These are phyloP conservation scores for Bufotes viridis DNA, from an alignment of 2,797 vertebrate species.

Conservation along the genomic window DNA sequence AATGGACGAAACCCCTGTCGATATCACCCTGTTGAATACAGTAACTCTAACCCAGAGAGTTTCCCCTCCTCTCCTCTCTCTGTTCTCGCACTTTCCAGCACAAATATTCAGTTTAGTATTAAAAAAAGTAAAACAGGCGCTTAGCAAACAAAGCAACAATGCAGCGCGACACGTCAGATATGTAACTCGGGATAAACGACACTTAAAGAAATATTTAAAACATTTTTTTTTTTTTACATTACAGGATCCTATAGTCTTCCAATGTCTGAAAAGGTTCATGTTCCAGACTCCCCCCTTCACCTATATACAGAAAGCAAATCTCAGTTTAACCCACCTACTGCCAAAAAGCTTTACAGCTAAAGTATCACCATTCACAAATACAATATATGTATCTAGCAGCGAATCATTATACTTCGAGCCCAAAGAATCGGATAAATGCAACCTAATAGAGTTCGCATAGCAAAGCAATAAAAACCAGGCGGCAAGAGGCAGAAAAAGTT, in stretches of 20 bases:
- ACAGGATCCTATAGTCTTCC: background rate
- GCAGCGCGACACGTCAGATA: too few species aligned
- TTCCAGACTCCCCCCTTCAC: constrained; percentile 1
- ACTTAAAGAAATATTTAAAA: background rate
- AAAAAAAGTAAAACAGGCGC: background rate
- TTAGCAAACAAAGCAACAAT: background rate
- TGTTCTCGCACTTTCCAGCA: background rate
- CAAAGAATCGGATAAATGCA: background rate
- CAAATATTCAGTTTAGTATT: constrained; percentile 7
- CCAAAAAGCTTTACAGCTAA: background rate
- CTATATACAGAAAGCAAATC: constrained; percentile 26
- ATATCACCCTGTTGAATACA: constrained; percentile 2
- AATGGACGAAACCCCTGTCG: background rate
- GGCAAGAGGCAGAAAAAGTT: background rate
- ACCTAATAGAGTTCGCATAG: background rate
- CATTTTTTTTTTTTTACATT: background rate
- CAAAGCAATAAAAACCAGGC: background rate
- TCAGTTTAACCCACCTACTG: constrained; percentile 41
- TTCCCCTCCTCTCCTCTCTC: background rate
- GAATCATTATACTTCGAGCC: background rate
- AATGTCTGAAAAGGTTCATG: constrained; percentile 10
- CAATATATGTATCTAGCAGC: background rate
- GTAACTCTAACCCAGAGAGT: background rate
- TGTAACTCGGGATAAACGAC: background rate
- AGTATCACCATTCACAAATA: background rate